Conservation (phyloP, 2,888 invertebrate species). For the Phortica magna region DNA sequence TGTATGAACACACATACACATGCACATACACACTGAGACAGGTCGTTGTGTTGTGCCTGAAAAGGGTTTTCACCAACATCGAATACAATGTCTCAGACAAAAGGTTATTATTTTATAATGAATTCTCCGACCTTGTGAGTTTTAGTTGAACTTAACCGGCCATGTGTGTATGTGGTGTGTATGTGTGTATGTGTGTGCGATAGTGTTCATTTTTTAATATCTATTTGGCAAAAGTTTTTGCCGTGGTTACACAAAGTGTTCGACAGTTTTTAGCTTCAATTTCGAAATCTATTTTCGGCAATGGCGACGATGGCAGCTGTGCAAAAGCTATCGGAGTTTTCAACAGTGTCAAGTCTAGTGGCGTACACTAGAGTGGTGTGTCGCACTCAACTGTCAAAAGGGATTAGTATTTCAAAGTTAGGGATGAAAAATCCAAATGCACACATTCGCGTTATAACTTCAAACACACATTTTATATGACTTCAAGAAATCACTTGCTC, state of each 20-base stretch:
- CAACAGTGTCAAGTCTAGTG: background rate
- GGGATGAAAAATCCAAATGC: too few species aligned
- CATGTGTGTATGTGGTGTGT: background rate
- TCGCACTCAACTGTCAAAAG: too few species aligned
- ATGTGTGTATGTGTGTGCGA: background rate
- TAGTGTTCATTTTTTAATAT: constrained; percentile 1
- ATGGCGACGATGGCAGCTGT: background rate
- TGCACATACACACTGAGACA: background rate
- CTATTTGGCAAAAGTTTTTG: constrained; percentile 42
- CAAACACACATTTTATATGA: too few species aligned
- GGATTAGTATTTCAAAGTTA: too few species aligned
- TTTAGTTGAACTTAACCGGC: constrained; percentile 1
- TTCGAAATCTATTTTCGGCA: constrained; percentile 13
- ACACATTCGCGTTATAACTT: too few species aligned
- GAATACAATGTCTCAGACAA: constrained; percentile 57
- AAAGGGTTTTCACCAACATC: background rate
- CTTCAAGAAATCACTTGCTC: too few species aligned
- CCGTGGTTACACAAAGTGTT: constrained; percentile 43
- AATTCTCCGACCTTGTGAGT: background rate
- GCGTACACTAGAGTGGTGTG: too few species aligned
- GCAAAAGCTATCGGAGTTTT: background rate
- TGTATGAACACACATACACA: background rate
- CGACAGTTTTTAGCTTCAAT: constrained; percentile 42
- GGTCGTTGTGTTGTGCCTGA: background rate
- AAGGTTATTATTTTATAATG: constrained; percentile 74